A percentile compares a stretch with the other conserved stretches of the same genome.
Evolutionary conservation across 2,113 vertebrate genomes (phyloP).

Genomic region (Bujurquina vittata): DNA sequence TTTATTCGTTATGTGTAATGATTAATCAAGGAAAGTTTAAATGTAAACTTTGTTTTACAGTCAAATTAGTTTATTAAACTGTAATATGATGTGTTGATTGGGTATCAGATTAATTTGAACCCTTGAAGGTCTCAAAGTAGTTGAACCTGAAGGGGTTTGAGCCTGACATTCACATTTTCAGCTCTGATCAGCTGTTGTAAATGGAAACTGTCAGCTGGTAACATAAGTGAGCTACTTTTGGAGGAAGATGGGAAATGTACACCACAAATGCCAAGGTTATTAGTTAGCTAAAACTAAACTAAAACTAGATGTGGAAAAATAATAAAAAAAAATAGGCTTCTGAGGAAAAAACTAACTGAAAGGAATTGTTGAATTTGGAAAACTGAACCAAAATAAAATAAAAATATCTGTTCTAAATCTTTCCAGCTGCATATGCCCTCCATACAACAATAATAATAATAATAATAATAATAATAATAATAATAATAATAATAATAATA

Average conservation of each 20-base stretch:
- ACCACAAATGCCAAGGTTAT: not conserved
- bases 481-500: no score
- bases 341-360: no score
- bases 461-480: no score
- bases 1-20: not conserved
- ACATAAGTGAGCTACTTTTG: not conserved
- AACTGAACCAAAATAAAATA: no score
- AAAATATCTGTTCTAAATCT: no score
- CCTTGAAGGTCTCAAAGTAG: not conserved
- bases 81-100: not conserved
- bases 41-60: not conserved
- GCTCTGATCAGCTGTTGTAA: not conserved
- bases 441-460: no score
- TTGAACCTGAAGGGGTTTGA: not conserved
- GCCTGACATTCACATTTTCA: not conserved
- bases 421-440: no score
- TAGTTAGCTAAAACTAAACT: not conserved
- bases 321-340: not conserved
- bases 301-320: not conserved
- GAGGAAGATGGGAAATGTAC: not conserved
- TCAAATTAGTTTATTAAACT: no score
- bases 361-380: no score
- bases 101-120: not conserved
- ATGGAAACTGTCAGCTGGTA: not conserved
- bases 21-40: not conserved